Conservation (phyloP, 2,797 vertebrate species). For the Melanogrammus aeglefinus region DNA sequence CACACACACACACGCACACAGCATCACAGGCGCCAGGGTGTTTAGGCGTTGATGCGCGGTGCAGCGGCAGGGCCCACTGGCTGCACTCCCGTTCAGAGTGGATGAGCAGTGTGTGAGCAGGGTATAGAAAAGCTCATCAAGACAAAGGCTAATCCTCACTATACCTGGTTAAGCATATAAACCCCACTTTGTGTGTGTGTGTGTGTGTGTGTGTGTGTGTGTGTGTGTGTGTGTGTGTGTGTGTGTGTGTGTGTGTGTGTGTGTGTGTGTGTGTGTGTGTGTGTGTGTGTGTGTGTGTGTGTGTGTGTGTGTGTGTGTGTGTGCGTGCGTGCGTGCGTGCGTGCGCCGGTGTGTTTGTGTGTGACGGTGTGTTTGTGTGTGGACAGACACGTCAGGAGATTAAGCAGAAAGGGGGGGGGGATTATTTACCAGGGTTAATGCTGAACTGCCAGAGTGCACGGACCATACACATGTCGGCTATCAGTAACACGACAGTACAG, state of each 20-base stretch:
- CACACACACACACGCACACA: background rate
- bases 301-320: constrained; percentile 5
- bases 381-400: constrained; percentile 42
- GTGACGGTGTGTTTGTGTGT: background rate
- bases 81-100: constrained; percentile 37
- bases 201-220: background rate
- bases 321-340: background rate
- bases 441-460: constrained; percentile 44
- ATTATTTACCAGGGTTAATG: constrained; percentile 51
- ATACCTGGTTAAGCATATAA: constrained; percentile 51
- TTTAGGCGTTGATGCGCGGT: constrained; percentile 40
- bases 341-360: background rate
- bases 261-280: background rate
- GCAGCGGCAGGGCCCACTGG: constrained; percentile 31
- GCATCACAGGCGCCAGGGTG: constrained; percentile 42
- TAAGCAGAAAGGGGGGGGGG: constrained; percentile 42
- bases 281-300: background rate
- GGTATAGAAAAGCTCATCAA: constrained; percentile 49
- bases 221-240: constrained; percentile 5
- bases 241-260: constrained; percentile 5
- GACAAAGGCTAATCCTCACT: constrained; percentile 60
- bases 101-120: constrained; percentile 53
- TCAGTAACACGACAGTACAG: constrained; percentile 57
- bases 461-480: constrained; percentile 33
- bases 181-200: constrained; percentile 13